phyloP scores from a whole-genome alignment of 1,140 invertebrate species.

The Luehdorfia chinensis region DNA sequence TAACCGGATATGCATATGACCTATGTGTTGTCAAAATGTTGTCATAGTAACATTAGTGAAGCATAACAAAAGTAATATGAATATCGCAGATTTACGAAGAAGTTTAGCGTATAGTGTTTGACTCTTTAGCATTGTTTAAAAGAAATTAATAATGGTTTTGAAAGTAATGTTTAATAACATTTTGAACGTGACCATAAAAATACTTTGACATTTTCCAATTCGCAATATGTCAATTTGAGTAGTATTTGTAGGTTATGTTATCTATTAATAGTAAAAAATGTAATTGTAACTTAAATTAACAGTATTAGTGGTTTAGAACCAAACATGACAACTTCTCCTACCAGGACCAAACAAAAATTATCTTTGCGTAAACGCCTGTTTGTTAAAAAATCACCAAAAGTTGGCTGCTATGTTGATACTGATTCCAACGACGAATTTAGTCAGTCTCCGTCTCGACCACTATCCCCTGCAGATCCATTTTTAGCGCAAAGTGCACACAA shows the following conservation, averaged over 20 bases:
- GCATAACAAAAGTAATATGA: slow-evolving; percentile 9
- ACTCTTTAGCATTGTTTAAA: too few relatives aligned
- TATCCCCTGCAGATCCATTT: slow-evolving; percentile 68
- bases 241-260: slow-evolving; percentile 63
- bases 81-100: too few relatives aligned
- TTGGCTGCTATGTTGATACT: slow-evolving; percentile 71
- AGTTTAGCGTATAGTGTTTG: too few relatives aligned
- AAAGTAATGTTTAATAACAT: neutral
- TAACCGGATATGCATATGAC: too few relatives aligned
- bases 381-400: slow-evolving; percentile 74
- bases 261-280: slow-evolving; percentile 69
- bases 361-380: slow-evolving; percentile 70
- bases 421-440: slow-evolving; percentile 68
- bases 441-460: slow-evolving; percentile 58
- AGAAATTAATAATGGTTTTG: too few relatives aligned
- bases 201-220: slow-evolving; percentile 12
- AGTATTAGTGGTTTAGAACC: slow-evolving; percentile 48
- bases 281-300: slow-evolving; percentile 71
- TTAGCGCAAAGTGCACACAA: slow-evolving; percentile 58
- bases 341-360: slow-evolving; percentile 68
- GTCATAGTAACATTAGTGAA: slow-evolving; percentile 20
- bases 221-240: slow-evolving; percentile 21
- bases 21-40: too few relatives aligned
- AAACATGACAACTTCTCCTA: slow-evolving; percentile 71
- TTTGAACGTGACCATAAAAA: slow-evolving; percentile 18